These are phyloP conservation scores for Aleiodes alternator DNA, from an alignment of 2,888 invertebrate genomes.

Conservation along the genomic window DNA sequence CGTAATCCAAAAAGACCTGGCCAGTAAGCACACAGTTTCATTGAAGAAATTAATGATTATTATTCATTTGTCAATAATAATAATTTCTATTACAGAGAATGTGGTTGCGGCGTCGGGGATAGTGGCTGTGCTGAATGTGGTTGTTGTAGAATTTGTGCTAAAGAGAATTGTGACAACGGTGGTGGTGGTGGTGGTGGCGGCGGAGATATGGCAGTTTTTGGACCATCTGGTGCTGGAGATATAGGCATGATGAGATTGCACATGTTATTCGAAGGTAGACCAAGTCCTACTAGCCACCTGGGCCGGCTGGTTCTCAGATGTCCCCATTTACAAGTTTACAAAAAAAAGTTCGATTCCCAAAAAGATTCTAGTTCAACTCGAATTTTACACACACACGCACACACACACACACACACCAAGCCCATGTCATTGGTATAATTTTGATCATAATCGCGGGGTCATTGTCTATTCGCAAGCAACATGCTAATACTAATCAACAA, in stretches of 20 bases:
- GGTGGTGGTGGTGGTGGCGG: conserved; percentile 21
- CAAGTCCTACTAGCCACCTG: conserved; percentile 46
- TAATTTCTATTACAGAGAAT: conserved; percentile 80
- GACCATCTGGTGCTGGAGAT: conserved; percentile 75
- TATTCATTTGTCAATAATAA: too few species aligned
- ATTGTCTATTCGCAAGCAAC: too few species aligned
- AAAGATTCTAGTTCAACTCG: neutral
- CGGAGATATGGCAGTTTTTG: conserved; percentile 67
- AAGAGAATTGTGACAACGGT: conserved; percentile 79
- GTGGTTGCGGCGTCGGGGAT: conserved; percentile 97
- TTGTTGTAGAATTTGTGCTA: conserved; percentile 91
- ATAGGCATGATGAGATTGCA: conserved; percentile 78
- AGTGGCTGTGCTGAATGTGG: conserved; percentile 96
- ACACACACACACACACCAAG: too few species aligned
- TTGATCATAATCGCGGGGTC: too few species aligned
- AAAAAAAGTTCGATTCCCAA: conserved; percentile 5
- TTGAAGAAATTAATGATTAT: too few species aligned
- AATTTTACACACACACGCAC: too few species aligned
- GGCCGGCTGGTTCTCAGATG: conserved; percentile 41
- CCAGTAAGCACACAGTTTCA: conserved; percentile 80
- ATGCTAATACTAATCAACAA: too few species aligned
- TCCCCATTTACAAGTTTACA: conserved; percentile 2
- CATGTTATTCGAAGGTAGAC: conserved; percentile 76
- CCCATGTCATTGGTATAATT: too few species aligned
- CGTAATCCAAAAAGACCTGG: conserved; percentile 82